Evolutionary conservation across 1,140 invertebrate species (phyloP).

Genomic region (Nasonia vitripennis): DNA sequence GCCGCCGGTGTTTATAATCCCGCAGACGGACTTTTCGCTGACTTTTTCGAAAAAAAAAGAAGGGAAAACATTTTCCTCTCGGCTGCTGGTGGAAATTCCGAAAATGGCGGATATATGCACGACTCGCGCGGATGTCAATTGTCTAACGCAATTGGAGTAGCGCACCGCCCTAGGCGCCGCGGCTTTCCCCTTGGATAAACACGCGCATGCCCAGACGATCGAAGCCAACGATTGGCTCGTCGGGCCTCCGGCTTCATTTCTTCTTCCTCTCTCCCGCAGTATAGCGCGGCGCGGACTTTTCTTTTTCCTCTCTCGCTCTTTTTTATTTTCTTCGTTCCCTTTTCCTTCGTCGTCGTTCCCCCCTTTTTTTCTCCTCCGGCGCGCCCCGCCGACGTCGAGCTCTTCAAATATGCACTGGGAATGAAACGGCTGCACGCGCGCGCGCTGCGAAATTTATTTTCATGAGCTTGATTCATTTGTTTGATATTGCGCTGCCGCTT

Average conservation of each 20-base stretch:
- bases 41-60: background rate
- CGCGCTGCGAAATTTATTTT: slow-evolving; percentile 50
- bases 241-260: slow-evolving; percentile 44
- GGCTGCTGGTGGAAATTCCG: slow-evolving; percentile 28
- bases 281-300: background rate
- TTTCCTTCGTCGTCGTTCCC: background rate
- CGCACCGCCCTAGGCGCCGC: slow-evolving; percentile 44
- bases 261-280: background rate
- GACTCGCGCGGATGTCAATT: slow-evolving; percentile 50
- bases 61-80: slow-evolving; percentile 34
- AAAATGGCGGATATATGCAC: slow-evolving; percentile 49
- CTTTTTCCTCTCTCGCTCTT: slow-evolving; percentile 41
- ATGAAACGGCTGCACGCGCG: slow-evolving; percentile 29
- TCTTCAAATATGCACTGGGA: slow-evolving; percentile 53
- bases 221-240: slow-evolving; percentile 49
- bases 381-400: slow-evolving; percentile 19
- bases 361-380: background rate
- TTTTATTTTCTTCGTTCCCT: slow-evolving; percentile 27
- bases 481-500: slow-evolving; percentile 35
- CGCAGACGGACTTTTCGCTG: no score
- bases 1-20: no score
- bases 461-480: slow-evolving; percentile 52
- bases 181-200: slow-evolving; percentile 54
- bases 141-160: slow-evolving; percentile 54
- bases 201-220: slow-evolving; percentile 51